Conservation (phyloP, 2,113 vertebrate species). For the Tachycineta bicolor region DNA sequence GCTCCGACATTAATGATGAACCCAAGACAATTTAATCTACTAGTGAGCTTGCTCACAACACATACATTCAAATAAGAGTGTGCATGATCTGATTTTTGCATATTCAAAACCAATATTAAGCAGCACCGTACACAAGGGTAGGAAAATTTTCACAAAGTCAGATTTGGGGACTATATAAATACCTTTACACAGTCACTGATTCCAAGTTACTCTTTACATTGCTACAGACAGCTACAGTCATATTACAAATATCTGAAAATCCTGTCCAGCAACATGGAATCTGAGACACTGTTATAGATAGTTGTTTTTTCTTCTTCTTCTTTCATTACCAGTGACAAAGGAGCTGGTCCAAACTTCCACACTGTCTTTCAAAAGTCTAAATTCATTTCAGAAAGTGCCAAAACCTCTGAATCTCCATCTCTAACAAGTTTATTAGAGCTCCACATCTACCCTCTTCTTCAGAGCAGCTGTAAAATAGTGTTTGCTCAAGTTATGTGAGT, state of each 20-base stretch:
- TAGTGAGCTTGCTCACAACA: background rate
- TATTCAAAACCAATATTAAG: background rate
- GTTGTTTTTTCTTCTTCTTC: background rate
- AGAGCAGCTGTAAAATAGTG: background rate
- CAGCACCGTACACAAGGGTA: background rate
- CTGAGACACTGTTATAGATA: background rate
- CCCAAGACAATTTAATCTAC: background rate
- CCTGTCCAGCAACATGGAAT: background rate
- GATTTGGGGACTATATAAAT: background rate
- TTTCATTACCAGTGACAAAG: background rate
- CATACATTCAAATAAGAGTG: background rate
- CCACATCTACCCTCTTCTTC: background rate
- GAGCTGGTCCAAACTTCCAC: background rate
- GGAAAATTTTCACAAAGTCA: background rate
- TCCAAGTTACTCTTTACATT: background rate
- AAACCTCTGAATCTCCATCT: background rate
- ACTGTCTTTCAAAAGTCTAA: background rate
- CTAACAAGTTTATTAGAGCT: background rate
- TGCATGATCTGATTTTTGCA: background rate
- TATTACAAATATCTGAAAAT: background rate
- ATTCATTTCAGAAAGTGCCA: background rate
- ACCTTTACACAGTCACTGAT: fast-evolving
- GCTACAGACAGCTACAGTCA: background rate
- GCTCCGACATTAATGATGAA: background rate
- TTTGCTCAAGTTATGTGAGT: background rate